Percentiles rank a stretch among this genome's conserved stretches.
These are phyloP conservation scores for Plecturocebus donacophilus DNA, from an alignment of 2,113 vertebrate species.

Conservation along the genomic window DNA sequence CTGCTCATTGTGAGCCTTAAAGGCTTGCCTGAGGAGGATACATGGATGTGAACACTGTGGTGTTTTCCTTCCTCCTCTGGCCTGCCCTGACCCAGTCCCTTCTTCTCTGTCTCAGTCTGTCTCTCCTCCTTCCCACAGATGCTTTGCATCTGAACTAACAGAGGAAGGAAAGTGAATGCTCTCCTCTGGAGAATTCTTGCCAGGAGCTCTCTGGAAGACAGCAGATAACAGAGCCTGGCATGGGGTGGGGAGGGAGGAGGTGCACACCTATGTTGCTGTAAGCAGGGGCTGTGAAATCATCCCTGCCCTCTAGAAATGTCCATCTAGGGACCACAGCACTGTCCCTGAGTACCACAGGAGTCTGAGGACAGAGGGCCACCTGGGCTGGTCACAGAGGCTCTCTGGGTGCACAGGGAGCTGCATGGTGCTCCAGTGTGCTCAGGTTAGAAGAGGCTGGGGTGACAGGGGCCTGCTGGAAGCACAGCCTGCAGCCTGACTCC, in stretches of 20 bases:
- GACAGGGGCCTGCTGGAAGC: neutral
- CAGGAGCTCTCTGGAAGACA: neutral
- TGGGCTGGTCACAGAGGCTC: neutral
- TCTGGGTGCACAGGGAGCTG: neutral
- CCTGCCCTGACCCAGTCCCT: neutral
- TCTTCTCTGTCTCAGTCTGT: neutral
- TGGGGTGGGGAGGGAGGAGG: too few species aligned
- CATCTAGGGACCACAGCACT: neutral
- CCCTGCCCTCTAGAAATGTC: neutral
- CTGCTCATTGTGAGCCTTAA: neutral
- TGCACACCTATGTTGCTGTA: too few species aligned
- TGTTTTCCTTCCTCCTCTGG: neutral
- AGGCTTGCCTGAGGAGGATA: accelerated
- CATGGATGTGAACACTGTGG: accelerated
- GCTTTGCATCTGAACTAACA: neutral
- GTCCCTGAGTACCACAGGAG: neutral
- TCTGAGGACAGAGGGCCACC: too few species aligned
- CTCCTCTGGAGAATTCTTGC: neutral
- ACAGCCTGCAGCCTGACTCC: neutral
- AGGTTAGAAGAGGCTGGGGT: neutral
- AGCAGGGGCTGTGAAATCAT: neutral
- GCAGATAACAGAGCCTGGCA: neutral
- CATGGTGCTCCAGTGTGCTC: too few species aligned
- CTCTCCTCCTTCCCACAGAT: neutral
- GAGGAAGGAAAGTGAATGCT: neutral